These are phyloP conservation scores for Nemoura dubitans DNA, from an alignment of 2,888 invertebrate genomes.

Conservation along the genomic window DNA sequence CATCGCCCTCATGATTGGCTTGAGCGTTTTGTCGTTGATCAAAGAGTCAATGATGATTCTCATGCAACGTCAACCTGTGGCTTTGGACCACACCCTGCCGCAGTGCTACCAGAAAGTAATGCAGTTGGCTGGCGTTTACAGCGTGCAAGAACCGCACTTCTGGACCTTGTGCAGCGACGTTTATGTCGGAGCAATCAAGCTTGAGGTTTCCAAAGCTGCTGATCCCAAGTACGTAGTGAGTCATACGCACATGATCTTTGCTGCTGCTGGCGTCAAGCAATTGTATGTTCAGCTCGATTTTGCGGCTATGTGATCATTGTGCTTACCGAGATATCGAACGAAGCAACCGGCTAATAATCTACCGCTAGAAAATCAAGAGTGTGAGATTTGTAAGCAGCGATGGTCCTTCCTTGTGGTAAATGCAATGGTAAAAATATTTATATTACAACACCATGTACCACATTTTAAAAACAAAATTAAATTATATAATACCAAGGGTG, in stretches of 20 bases:
- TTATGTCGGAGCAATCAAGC: conserved; percentile 90
- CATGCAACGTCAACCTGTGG: conserved; percentile 92
- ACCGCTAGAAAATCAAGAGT: conserved; percentile 2
- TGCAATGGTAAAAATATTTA: neutral
- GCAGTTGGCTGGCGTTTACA: conserved; percentile 90
- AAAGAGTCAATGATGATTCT: conserved; percentile 89
- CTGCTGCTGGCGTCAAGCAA: conserved; percentile 89
- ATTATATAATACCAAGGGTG: neutral
- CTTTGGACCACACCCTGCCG: conserved; percentile 83
- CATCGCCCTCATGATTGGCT: conserved; percentile 87
- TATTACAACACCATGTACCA: neutral
- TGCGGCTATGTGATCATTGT: conserved; percentile 74
- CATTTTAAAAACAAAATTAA: neutral
- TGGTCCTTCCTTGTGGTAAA: conserved; percentile 40
- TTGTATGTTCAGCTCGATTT: conserved; percentile 94
- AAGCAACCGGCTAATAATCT: neutral
- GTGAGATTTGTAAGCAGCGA: conserved; percentile 44
- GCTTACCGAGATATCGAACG: neutral
- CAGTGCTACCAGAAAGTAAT: conserved; percentile 90
- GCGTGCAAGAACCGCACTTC: conserved; percentile 97
- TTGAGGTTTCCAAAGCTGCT: conserved; percentile 93
- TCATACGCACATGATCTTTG: conserved; percentile 94
- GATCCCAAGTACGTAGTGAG: conserved; percentile 93
- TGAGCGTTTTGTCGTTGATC: conserved; percentile 85
- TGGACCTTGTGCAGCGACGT: conserved; percentile 97